Conservation (phyloP, 1,140 invertebrate genomes). For the Penaeus chinensis region DNA sequence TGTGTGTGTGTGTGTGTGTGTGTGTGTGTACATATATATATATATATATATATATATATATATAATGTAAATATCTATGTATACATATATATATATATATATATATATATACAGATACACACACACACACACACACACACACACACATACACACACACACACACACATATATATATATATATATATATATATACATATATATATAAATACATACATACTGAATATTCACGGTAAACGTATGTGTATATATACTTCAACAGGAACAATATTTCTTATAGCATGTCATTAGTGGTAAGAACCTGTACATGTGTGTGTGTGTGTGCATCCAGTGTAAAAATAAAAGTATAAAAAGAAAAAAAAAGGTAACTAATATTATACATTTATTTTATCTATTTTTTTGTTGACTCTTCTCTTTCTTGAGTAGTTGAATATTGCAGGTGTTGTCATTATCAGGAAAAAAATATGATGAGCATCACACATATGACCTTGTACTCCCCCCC, state of each 20-base stretch:
- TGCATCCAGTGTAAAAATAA: too few relatives aligned
- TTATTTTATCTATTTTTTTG: too few relatives aligned
- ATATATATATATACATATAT: slow-evolving; percentile 19
- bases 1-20: not conserved
- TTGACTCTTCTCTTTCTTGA: too few relatives aligned
- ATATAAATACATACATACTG: slow-evolving; percentile 21
- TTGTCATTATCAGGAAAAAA: too few relatives aligned
- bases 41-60: slow-evolving; percentile 31
- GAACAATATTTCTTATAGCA: too few relatives aligned
- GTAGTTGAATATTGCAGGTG: too few relatives aligned
- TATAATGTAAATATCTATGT: not conserved
- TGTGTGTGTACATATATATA: slow-evolving; percentile 14
- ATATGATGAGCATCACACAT: too few relatives aligned
- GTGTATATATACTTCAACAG: not conserved
- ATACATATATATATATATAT: slow-evolving; percentile 26
- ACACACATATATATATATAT: not conserved
- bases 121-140: not conserved
- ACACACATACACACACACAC: not conserved
- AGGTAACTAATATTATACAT: too few relatives aligned
- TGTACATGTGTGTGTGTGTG: too few relatives aligned
- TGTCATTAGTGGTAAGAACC: too few relatives aligned
- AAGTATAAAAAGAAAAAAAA: too few relatives aligned
- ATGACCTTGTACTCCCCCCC: too few relatives aligned
- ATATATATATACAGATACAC: slow-evolving; percentile 19
- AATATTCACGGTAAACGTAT: not conserved